Evolutionary conservation across 2,797 vertebrate genomes (phyloP), one percentile per base, ranked within the genome.

Genomic region (Sebastes iracundus): DNA sequence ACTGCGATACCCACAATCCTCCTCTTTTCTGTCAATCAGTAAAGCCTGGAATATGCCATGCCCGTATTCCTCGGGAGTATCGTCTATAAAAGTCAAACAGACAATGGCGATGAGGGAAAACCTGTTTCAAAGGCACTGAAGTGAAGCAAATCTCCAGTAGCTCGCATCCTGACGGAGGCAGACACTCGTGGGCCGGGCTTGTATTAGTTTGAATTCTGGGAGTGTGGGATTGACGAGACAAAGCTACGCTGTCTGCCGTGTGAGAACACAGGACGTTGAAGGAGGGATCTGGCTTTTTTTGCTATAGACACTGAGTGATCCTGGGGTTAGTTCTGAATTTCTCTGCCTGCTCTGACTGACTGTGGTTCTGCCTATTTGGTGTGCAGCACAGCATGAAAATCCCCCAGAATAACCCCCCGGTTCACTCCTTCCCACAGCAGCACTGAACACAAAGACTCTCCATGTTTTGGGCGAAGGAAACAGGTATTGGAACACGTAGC

Each of bases 331-430:
- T 66, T 89, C 38, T 77, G 87, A 90, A 79, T 89, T 88, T 84
- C 85, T 86, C 88, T 81, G 87, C 81, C 91, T 77, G 85, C 87
- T 92, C 77, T 81, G 86, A 87, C 88, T 88, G 88, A 87, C 84
- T 94, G 87, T 60, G 71, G 90, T 89, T 92, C 89, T 90, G 93
- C 90, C 90, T 91, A 81, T 90, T 94, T 92, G 91, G 90, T 89
- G 92, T 91, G 92, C 93, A 94, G 93, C 88, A 77, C 88, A 81
- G 92, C 91, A 89, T 92, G 90, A 92, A 92, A 92, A 91, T 88
- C 83, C 88, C 88, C 82, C 81, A 61, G 63, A 89, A 92, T 89
- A 91, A 90, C 84, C 90, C 80, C 79, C 74, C 33, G 30, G 81
- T 88, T 81, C 86, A 53, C 72, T 84, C 87, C 42, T 88, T 90